These are phyloP conservation scores for Lymantria monacha DNA, from an alignment of 2,888 invertebrate species.

Conservation along the genomic window DNA sequence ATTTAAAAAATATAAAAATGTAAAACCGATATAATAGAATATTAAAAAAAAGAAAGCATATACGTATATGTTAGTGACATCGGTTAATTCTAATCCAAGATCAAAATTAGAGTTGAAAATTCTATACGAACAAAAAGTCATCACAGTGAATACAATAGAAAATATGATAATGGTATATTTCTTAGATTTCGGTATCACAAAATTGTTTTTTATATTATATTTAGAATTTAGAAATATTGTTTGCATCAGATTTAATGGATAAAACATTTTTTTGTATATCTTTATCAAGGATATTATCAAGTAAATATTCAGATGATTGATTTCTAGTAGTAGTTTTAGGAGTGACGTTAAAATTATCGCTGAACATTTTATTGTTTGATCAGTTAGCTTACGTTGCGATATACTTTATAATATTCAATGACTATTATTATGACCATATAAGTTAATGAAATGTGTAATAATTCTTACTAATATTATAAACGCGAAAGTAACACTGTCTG, in stretches of 20 bases:
- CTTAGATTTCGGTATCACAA: constrained; percentile 14
- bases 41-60: neutral
- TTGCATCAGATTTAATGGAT: constrained; percentile 15
- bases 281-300: constrained; percentile 17
- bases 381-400: too few relatives aligned
- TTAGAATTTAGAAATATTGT: constrained; percentile 16
- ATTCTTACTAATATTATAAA: too few relatives aligned
- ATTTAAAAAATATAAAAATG: constrained; percentile 1
- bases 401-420: too few relatives aligned
- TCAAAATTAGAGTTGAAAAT: neutral
- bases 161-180: neutral
- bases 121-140: neutral
- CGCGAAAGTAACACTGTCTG: too few relatives aligned
- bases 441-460: too few relatives aligned
- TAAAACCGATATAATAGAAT: constrained; percentile 1
- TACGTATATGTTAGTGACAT: neutral
- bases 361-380: neutral
- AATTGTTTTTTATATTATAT: constrained; percentile 12
- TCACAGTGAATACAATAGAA: neutral
- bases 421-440: too few relatives aligned
- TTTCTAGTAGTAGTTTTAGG: neutral
- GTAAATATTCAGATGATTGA: constrained; percentile 7
- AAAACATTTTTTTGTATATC: constrained; percentile 15
- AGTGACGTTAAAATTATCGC: neutral
- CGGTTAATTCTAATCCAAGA: neutral